A percentile compares a stretch with the other conserved stretches of the same genome.
These are phyloP conservation scores for Lutjanus erythropterus DNA, from an alignment of 2,113 vertebrate genomes.

Conservation along the genomic window DNA sequence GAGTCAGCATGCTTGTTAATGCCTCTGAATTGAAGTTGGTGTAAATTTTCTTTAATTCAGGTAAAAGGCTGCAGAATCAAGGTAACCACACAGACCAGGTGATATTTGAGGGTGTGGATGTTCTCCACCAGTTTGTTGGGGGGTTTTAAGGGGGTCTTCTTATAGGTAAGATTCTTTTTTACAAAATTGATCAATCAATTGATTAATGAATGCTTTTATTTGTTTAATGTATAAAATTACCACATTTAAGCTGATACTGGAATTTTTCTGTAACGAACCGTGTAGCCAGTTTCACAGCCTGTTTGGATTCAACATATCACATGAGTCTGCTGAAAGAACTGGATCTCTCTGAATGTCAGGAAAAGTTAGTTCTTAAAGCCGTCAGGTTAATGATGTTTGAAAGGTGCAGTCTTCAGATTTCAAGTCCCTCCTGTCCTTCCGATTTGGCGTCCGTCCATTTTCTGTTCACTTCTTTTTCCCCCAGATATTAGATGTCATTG, in stretches of 20 bases:
- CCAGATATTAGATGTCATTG: constrained; percentile 28
- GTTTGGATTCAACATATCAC: constrained; percentile 19
- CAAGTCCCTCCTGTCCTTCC: constrained; percentile 26
- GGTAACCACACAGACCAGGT: not conserved
- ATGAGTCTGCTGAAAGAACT: not conserved
- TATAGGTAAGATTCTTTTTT: not conserved
- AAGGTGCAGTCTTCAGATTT: constrained; percentile 43
- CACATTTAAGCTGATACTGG: not conserved
- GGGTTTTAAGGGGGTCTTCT: not conserved
- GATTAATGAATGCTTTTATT: not conserved
- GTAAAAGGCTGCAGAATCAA: constrained; percentile 1
- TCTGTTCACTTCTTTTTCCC: constrained; percentile 21
- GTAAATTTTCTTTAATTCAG: constrained; percentile 33
- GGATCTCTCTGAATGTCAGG: constrained; percentile 29
- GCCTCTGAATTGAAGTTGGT: constrained; percentile 16
- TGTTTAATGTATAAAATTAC: not conserved
- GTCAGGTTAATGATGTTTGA: constrained; percentile 50
- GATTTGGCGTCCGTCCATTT: constrained; percentile 22
- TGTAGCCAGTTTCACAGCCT: not conserved
- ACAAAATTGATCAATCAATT: not conserved
- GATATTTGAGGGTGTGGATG: not conserved
- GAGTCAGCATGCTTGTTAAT: constrained; percentile 48
- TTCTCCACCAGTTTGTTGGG: not conserved
- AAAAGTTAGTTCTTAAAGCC: constrained; percentile 1
- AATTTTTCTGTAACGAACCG: too few species aligned